phyloP scores from a whole-genome alignment of 1,140 invertebrate genomes.

The Bombus pascuorum region DNA sequence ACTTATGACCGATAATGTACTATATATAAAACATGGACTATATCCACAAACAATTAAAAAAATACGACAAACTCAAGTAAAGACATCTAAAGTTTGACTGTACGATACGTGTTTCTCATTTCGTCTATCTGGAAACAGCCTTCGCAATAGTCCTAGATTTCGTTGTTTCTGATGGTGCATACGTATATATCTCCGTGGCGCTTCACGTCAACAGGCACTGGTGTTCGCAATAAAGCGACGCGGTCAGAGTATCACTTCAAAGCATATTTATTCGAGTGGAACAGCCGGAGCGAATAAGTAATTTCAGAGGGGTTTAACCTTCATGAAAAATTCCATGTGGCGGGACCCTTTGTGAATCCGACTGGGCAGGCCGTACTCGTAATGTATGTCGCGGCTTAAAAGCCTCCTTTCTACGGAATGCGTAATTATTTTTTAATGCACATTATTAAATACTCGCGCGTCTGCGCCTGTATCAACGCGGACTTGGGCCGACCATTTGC shows the following conservation, averaged over 20 bases:
- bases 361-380: conserved; percentile 29
- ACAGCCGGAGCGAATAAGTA: conserved; percentile 53
- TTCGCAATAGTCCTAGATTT: not conserved
- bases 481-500: not conserved
- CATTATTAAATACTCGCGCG: conserved; percentile 61
- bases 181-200: too few relatives aligned
- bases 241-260: conserved; percentile 46
- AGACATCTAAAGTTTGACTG: not conserved
- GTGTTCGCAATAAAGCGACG: conserved; percentile 28
- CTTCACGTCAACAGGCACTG: not conserved
- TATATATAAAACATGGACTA: too few relatives aligned
- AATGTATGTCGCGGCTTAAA: conserved; percentile 58
- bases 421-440: conserved; percentile 65
- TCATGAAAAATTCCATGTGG: conserved; percentile 58
- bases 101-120: not conserved
- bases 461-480: conserved; percentile 25
- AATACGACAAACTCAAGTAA: not conserved
- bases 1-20: too few relatives aligned
- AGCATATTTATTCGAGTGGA: conserved; percentile 48
- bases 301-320: conserved; percentile 63
- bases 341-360: conserved; percentile 57
- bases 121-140: too few relatives aligned
- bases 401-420: conserved; percentile 57
- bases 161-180: not conserved
- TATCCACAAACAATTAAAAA: not conserved